Base-by-base conservation (phyloP, 1,140 invertebrate genomes). In the Drosophila asahinai region DNA sequence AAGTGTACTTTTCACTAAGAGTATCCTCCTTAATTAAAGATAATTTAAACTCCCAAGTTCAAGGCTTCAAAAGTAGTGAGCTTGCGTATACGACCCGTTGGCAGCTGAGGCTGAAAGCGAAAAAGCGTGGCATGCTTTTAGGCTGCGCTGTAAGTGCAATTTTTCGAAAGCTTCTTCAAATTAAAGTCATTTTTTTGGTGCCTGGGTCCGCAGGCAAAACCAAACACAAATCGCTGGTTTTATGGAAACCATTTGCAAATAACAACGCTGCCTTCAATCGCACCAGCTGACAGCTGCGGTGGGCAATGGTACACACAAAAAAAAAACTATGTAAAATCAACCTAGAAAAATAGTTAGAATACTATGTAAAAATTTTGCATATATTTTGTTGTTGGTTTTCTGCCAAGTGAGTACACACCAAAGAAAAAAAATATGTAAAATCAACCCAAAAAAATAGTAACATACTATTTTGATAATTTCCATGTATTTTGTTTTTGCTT, bases 221-320 rank as follows among this genome's bases (percentile, higher is more conserved):
- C 78, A 77, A 70, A 66, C 72, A 61, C 48, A 87, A 87, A 83
- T 82, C 67, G 62, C 43, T 48, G 42, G 59, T 72, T 71, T 72
- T 76, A 71, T 63, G 71, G 47, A 65, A 72, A 72, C 30, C 42
- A 33, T 58, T 71, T 47, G 64, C 57, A 65, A 81, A 72, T 64
- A 62, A 62, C 64, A 57, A 58, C 49, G 67, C 68, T 47, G 55
- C 62, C 40, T 55, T 76, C 78, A 86, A 84, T 89, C 84, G 74
- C 71, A 42, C 49, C 25, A 64, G 43, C 86, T 80, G 76, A 86
- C 86, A 90, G 86, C 68, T 90, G 86, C 72, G 86, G 81, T 75
- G 58, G 49, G 52, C 71, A 68, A 48, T 25, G 19, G n/a, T n/a
- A n/a, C n/a, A n/a, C n/a, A n/a, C n/a, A n/a, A n/a, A n/a, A n/a